Base-by-base conservation (phyloP, 2,797 vertebrate genomes). In the Apodemus agrarius region DNA sequence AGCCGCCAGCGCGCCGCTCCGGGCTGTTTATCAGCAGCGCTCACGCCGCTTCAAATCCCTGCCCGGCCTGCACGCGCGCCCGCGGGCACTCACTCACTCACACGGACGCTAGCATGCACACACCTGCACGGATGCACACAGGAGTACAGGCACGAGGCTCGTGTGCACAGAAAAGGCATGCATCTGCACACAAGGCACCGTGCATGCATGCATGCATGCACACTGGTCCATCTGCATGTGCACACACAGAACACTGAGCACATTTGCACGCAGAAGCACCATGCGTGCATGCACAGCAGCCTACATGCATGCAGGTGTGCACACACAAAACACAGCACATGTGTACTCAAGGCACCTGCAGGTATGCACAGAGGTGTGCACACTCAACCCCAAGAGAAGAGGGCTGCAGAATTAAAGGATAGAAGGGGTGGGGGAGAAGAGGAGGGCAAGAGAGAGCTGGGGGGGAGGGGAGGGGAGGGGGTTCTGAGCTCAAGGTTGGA, bases 21-120 rank as follows among this genome's bases (percentile, higher is more conserved):
- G 3, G 98, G 97, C 98, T 98, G 98, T 98, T 99, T 98, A 98
- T 98, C 98, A 98, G 98, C 96, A 97, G 95, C 89, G 80, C 95
- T 98, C 97, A 57, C 89, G 95, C 97, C 97, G 97, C 98, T 98
- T 98, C 97, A 98, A 98, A 85, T 96, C 96, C 97, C 84, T 43
- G 3, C 88, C 1, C 49, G 46, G 49, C 52, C 49, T 74, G 34
- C 79, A 19, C 69, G 52, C 85, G 3, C 31, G 11, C 94, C 40
- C 54, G 46, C 57, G 19, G 52, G 46, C 89, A 40, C 57, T 21
- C 52, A 14, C 43, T 40, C 88, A 26, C 76, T 9, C 57, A 61
- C 84, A 43, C 83, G 1, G 49, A 29, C 9, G 21, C 43, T 40
- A 7, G 49, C 37, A 22, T 46, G 52, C 95, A 79, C 90, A 40